phyloP scores from a whole-genome alignment of 2,888 invertebrate species.

The Megaustenia siamemsis region DNA sequence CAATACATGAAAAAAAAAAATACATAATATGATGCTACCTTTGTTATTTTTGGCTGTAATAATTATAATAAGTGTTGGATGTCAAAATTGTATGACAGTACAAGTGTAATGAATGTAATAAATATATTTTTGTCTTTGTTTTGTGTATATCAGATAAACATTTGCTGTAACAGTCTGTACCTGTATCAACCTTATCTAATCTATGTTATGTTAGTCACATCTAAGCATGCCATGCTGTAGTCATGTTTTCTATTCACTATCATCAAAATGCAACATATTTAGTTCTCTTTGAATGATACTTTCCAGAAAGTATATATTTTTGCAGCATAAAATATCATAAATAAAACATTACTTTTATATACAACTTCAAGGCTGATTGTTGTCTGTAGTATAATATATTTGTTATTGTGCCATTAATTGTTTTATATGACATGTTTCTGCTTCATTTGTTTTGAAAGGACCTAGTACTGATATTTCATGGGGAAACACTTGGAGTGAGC shows the following conservation, averaged over 20 bases:
- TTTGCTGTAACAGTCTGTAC: background rate
- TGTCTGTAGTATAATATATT: no score
- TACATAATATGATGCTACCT: no score
- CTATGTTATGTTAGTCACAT: background rate
- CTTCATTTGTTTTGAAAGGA: no score
- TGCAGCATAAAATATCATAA: slow-evolving; percentile 32
- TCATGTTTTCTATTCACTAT: background rate
- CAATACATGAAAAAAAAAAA: no score
- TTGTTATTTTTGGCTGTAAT: no score
- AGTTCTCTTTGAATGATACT: background rate
- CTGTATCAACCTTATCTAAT: background rate
- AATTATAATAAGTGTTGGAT: no score
- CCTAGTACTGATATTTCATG: no score
- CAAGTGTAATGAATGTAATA: no score
- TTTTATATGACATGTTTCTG: no score
- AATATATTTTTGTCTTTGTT: background rate
- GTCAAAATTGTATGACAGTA: no score
- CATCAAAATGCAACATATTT: background rate
- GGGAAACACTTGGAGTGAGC: no score
- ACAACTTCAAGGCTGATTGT: background rate
- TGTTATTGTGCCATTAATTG: no score
- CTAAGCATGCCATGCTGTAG: background rate
- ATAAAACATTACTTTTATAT: slow-evolving; percentile 28
- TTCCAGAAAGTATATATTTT: slow-evolving; percentile 21
- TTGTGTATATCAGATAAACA: background rate